A percentile compares a stretch with the other conserved stretches of the same genome.
phyloP scores from a whole-genome alignment of 37 sponge, comb jelly and placozoan species.

The Eunapius fragilis region DNA sequence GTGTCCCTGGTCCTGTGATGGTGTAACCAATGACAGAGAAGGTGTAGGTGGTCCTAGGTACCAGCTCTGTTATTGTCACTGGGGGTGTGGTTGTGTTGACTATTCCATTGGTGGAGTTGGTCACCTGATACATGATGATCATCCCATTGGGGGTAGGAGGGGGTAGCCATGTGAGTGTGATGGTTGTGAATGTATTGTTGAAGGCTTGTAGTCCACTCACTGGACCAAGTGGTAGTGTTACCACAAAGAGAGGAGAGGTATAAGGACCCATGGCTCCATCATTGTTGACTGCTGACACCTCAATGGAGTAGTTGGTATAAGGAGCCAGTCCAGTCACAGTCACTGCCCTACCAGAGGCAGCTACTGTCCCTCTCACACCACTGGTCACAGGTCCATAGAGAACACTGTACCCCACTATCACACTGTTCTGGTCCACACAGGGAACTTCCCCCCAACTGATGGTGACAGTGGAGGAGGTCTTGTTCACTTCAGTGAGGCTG shows the following conservation, averaged over 20 bases:
- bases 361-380: neutral
- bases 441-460: slow-evolving; percentile 1
- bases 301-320: slow-evolving; percentile 24
- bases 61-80: too few relatives aligned
- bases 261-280: slow-evolving; percentile 1
- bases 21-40: too few relatives aligned
- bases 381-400: neutral
- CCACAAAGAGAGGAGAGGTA: neutral
- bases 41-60: too few relatives aligned
- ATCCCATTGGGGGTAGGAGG: too few relatives aligned
- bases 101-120: too few relatives aligned
- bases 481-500: neutral
- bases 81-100: too few relatives aligned
- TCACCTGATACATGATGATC: too few relatives aligned
- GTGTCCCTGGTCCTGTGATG: too few relatives aligned
- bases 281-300: slow-evolving; percentile 8
- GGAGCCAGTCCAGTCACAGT: slow-evolving; percentile 23
- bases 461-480: slow-evolving; percentile 6
- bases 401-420: slow-evolving; percentile 3
- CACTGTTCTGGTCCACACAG: slow-evolving; percentile 9
- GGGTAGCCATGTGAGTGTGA: too few relatives aligned
- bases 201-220: too few relatives aligned
- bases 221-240: neutral
- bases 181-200: too few relatives aligned
- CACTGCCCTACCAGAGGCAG: neutral